Evolutionary conservation across 2,888 invertebrate genomes (phyloP).

Genomic region (Sarcophaga variegata): DNA sequence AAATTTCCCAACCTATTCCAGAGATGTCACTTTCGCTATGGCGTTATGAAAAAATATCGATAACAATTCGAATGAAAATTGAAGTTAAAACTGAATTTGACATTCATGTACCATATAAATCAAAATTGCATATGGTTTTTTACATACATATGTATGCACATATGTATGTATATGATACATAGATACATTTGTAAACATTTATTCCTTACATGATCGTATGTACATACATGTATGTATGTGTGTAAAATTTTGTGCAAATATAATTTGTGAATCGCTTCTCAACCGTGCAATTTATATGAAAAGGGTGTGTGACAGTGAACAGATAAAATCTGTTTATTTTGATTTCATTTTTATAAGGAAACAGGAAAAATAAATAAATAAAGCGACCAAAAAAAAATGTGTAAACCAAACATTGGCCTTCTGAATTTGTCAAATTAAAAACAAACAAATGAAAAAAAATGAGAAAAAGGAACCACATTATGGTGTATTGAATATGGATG

Average conservation of each 20-base stretch:
- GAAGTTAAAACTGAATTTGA: conserved; percentile 11
- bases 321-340: conserved; percentile 55
- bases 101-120: conserved; percentile 21
- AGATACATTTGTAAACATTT: too few relatives aligned
- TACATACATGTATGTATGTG: background rate
- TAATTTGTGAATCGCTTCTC: conserved; percentile 38
- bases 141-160: too few relatives aligned
- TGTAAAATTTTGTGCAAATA: background rate
- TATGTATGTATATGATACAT: too few relatives aligned
- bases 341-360: conserved; percentile 32
- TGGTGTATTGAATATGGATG: background rate
- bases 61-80: background rate
- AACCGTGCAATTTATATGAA: conserved; percentile 24
- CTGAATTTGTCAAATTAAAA: conserved; percentile 61
- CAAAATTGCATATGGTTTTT: conserved; percentile 10
- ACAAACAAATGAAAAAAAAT: conserved; percentile 43
- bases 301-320: conserved; percentile 38
- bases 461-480: background rate
- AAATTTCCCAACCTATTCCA: background rate
- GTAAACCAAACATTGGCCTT: conserved; percentile 51
- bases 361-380: conserved; percentile 1
- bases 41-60: conserved; percentile 38
- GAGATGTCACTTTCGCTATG: background rate
- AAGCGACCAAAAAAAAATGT: background rate
- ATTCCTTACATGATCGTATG: background rate